Evolutionary conservation across 2,113 vertebrate genomes (phyloP), one percentile per base, ranked within the genome.

Genomic region (Myiozetetes cayanensis): DNA sequence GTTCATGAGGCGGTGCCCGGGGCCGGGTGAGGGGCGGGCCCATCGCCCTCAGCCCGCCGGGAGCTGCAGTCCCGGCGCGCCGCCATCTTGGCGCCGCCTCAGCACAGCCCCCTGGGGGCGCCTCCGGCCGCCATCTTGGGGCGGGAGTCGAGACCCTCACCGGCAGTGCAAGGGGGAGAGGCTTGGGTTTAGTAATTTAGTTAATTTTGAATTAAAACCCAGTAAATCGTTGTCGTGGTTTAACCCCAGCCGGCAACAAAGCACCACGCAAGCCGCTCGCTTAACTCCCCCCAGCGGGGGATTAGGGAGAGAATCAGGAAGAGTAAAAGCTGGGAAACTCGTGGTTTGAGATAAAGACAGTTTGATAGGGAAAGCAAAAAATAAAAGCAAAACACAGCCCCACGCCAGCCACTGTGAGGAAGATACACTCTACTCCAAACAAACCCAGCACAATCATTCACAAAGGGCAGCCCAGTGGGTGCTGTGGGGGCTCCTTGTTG

Each of bases 61-160:
- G 80, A 93, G 19, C 0, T 22, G 94, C 56, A 87, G 84, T 89
- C 67, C 68, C 20, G 10, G 12, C 6, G 4, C n/a, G 61, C 77
- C 85, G 95, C 94, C 96, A 93, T 93, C 86, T 92, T 96, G 96
- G 91, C 49, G 1, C 52, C 28, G 35, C 75, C 58, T 7, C 35
- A 18, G 8, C 52, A 0, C n/a, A 2, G 61, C 70, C 46, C 46
- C 35, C 13, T 2, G 7, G 10, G 50, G 88, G 67, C 22, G 47
- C 21, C 7, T 47, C 12, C 10, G 82, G 94, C 79, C 0, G 94
- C 94, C 96, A 95, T 96, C 55, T 95, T 89, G 91, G 89, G 53
- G 1, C 0, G 65, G 31, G n/a, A n/a, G 17, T 15, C 30, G 12
- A 12, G 28, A 5, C 4, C 1, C 12, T 19, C 28, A 0, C 12